Conservation (phyloP, 2,888 invertebrate species). For the Polydrusus tereticollis region DNA sequence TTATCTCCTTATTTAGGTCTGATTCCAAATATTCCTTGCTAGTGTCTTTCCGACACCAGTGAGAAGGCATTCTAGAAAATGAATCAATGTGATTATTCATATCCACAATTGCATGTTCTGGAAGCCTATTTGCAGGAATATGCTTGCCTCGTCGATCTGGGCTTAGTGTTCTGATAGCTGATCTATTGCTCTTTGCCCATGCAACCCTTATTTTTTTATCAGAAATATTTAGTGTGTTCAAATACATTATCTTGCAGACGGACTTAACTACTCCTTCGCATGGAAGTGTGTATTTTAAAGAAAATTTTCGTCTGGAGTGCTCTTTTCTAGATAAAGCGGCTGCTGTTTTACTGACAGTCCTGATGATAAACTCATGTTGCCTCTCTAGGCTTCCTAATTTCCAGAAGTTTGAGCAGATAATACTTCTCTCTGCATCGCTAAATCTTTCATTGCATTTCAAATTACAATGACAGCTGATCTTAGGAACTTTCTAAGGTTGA, state of each 20-base stretch:
- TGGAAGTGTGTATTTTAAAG: slow-evolving; percentile 24
- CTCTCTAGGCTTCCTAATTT: slow-evolving; percentile 16
- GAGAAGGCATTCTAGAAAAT: slow-evolving; percentile 24
- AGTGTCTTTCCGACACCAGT: slow-evolving; percentile 29
- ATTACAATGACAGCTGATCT: neutral
- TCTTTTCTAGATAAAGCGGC: slow-evolving; percentile 17
- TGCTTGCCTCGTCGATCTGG: slow-evolving; percentile 34
- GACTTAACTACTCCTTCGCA: slow-evolving; percentile 2
- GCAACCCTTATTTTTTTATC: slow-evolving; percentile 24
- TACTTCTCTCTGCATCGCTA: slow-evolving; percentile 1
- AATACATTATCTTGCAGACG: slow-evolving; percentile 25
- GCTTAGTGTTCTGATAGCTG: slow-evolving; percentile 26
- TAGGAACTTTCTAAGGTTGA: slow-evolving; percentile 3
- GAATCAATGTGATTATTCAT: slow-evolving; percentile 33
- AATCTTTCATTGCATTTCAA: neutral
- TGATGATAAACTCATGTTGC: slow-evolving; percentile 22
- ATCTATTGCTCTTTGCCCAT: slow-evolving; percentile 7
- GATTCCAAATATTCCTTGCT: slow-evolving; percentile 27
- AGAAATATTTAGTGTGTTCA: slow-evolving; percentile 19
- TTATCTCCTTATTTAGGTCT: slow-evolving; percentile 31
- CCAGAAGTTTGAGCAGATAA: slow-evolving; percentile 14
- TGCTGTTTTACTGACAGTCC: slow-evolving; percentile 5
- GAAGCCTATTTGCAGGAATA: slow-evolving; percentile 28
- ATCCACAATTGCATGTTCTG: slow-evolving; percentile 7
- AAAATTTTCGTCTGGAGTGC: slow-evolving; percentile 13